Percentiles rank a stretch among this genome's conserved stretches.
Evolutionary conservation across 2,797 vertebrate genomes (phyloP).

Genomic region (Sebastes steindachneri): DNA sequence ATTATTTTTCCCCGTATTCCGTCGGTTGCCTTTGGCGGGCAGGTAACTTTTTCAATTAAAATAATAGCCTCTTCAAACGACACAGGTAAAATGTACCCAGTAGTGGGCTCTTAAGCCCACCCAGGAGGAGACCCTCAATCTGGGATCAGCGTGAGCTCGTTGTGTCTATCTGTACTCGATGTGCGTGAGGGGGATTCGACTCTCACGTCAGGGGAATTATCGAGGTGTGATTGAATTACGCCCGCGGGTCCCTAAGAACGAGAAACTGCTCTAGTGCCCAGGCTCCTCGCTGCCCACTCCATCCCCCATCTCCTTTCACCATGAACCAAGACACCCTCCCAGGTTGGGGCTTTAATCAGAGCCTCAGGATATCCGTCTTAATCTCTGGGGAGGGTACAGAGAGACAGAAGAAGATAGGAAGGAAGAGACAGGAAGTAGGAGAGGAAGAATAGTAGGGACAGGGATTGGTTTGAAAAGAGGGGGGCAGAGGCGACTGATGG

Average conservation of each 20-base stretch:
- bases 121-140: slow-evolving; percentile 71
- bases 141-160: slow-evolving; percentile 58
- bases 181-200: slow-evolving; percentile 48
- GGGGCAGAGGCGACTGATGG: slow-evolving; percentile 29
- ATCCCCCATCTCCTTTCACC: slow-evolving; percentile 23
- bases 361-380: slow-evolving; percentile 56
- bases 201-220: slow-evolving; percentile 75
- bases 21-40: slow-evolving; percentile 60
- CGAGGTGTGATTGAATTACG: slow-evolving; percentile 77
- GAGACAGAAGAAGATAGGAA: slow-evolving; percentile 9
- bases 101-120: slow-evolving; percentile 69
- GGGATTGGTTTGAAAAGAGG: slow-evolving; percentile 8
- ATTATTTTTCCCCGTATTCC: background rate
- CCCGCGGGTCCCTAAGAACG: slow-evolving; percentile 49
- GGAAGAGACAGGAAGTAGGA: slow-evolving; percentile 14
- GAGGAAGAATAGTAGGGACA: slow-evolving; percentile 12
- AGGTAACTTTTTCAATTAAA: slow-evolving; percentile 77
- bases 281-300: slow-evolving; percentile 1
- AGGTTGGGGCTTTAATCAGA: slow-evolving; percentile 66
- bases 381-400: slow-evolving; percentile 47
- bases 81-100: slow-evolving; percentile 62
- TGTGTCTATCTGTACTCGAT: slow-evolving; percentile 64
- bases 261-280: slow-evolving; percentile 39
- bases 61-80: slow-evolving; percentile 72
- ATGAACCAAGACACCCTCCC: slow-evolving; percentile 39